A percentile compares a stretch with the other conserved stretches of the same genome.
These are phyloP conservation scores for Papilio glaucus DNA, from an alignment of 1,140 invertebrate species.

Conservation along the genomic window DNA sequence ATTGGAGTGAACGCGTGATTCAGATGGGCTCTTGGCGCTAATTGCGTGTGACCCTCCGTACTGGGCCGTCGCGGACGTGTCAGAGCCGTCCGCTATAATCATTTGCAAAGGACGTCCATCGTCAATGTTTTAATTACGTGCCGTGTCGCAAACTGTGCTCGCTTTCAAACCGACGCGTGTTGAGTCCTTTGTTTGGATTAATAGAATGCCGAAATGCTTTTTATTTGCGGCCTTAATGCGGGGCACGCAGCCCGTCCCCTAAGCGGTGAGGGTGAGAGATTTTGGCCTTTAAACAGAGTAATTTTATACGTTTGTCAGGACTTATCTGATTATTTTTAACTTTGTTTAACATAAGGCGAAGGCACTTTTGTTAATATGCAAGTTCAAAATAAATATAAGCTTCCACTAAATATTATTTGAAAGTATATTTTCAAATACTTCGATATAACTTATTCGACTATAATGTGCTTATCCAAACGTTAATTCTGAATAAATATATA, in stretches of 20 bases:
- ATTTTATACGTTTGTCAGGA: constrained; percentile 11
- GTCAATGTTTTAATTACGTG: constrained; percentile 68
- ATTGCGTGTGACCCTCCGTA: constrained; percentile 63
- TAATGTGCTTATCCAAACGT: neutral
- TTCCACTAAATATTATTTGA: neutral
- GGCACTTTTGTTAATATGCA: neutral
- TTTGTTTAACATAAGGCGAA: neutral
- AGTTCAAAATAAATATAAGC: neutral
- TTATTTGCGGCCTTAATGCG: constrained; percentile 54
- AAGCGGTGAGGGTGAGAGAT: neutral
- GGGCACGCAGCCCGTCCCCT: constrained; percentile 1
- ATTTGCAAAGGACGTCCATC: constrained; percentile 53
- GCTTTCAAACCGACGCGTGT: constrained; percentile 55
- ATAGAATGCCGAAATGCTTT: constrained; percentile 51
- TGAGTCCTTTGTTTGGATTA: constrained; percentile 66
- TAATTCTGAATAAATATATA: neutral
- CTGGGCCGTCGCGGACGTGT: constrained; percentile 41
- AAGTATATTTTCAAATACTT: neutral
- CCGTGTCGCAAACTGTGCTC: constrained; percentile 55
- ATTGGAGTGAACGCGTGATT: constrained; percentile 61
- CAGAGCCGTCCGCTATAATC: constrained; percentile 55
- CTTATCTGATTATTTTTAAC: constrained; percentile 13
- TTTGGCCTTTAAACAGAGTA: constrained; percentile 13
- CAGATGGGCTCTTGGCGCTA: constrained; percentile 59
- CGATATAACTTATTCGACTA: neutral